Percentiles rank a stretch among this genome's conserved stretches.
phyloP scores from a whole-genome alignment of 2,888 invertebrate species.

The Pecten maximus region DNA sequence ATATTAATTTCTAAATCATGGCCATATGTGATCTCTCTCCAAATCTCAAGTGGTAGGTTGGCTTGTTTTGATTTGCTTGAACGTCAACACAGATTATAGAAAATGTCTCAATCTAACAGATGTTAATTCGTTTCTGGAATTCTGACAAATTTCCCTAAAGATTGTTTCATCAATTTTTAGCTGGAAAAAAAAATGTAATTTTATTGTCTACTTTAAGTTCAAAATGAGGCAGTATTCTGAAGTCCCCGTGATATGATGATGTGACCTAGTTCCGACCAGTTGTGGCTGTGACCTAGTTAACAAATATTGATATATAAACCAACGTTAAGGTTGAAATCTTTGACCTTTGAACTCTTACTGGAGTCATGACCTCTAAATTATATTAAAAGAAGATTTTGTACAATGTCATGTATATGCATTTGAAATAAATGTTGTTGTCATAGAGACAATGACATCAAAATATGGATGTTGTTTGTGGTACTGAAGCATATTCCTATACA shows the following conservation, averaged over 20 bases:
- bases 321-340: background rate
- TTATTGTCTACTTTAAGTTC: background rate
- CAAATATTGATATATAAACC: background rate
- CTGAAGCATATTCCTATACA: background rate
- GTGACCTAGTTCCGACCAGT: background rate
- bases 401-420: background rate
- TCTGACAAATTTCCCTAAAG: background rate
- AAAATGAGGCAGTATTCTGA: background rate
- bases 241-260: background rate
- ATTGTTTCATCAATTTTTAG: background rate
- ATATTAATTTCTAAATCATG: background rate
- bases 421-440: conserved; percentile 3
- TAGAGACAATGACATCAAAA: background rate
- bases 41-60: background rate
- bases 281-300: background rate
- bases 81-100: background rate
- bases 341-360: conserved; percentile 6
- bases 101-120: background rate
- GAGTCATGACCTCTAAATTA: background rate
- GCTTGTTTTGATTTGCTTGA: background rate
- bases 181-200: background rate
- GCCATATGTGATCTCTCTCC: background rate
- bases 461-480: background rate
- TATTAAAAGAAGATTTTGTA: background rate
- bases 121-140: background rate